Conservation (phyloP, 2,888 invertebrate species). For the Coronaproctus castanopsis region DNA sequence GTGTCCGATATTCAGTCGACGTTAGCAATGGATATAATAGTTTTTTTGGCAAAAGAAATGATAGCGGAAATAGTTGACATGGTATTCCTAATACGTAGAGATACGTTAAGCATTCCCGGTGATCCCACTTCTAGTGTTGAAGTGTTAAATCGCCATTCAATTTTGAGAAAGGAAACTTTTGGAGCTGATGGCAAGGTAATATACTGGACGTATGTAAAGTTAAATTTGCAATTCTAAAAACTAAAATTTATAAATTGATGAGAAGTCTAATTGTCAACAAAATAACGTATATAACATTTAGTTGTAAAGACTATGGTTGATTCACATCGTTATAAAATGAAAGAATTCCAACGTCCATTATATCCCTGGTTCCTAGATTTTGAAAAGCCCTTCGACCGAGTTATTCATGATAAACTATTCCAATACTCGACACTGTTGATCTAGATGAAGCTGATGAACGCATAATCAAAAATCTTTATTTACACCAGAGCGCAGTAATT, state of each 20-base stretch:
- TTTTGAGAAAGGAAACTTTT: conserved; percentile 8
- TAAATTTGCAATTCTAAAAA: no score
- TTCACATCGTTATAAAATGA: no score
- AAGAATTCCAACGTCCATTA: no score
- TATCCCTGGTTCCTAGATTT: no score
- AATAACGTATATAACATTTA: background rate
- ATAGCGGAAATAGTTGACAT: conserved; percentile 74
- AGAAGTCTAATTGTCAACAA: background rate
- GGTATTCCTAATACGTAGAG: conserved; percentile 58
- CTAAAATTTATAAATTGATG: background rate
- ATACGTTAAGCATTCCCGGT: conserved; percentile 41
- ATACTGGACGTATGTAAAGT: no score
- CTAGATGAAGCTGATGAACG: no score
- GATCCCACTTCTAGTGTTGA: conserved; percentile 37
- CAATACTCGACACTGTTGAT: no score
- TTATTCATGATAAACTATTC: no score
- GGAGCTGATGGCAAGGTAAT: conserved; percentile 4
- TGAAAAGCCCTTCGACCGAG: no score
- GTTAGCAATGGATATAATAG: conserved; percentile 49
- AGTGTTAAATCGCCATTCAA: conserved; percentile 6
- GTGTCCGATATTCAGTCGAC: conserved; percentile 2
- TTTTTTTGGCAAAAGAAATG: conserved; percentile 74
- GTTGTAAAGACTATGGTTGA: background rate
- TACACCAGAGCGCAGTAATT: no score
- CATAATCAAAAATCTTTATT: no score